A percentile compares a stretch with the other conserved stretches of the same genome.
phyloP scores from a whole-genome alignment of 2,113 vertebrate species.

The Tragulus kanchil region DNA sequence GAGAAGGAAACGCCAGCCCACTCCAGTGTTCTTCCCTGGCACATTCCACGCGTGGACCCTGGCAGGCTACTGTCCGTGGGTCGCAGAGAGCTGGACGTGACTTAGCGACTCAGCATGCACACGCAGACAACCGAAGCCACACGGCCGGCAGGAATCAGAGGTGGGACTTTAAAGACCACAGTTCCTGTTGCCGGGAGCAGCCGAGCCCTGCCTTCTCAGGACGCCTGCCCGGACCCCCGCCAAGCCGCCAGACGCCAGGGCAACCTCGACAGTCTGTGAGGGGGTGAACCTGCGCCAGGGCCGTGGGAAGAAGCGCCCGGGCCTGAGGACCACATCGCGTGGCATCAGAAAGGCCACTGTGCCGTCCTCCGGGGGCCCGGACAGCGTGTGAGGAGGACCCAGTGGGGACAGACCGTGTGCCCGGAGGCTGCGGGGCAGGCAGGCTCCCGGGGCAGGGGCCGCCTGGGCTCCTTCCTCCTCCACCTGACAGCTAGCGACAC shows the following conservation, averaged over 20 bases:
- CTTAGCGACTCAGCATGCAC: neutral
- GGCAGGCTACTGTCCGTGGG: neutral
- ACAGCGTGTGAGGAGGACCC: neutral
- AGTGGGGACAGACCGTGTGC: neutral
- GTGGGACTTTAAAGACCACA: rapidly evolving
- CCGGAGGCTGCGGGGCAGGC: neutral
- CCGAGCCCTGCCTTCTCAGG: neutral
- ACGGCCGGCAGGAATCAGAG: neutral
- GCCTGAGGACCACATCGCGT: rapidly evolving
- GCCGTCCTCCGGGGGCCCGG: neutral
- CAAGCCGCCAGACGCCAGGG: neutral
- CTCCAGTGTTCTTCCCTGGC: neutral
- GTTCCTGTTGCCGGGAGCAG: rapidly evolving
- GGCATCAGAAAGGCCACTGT: neutral
- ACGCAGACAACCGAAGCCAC: too few species aligned
- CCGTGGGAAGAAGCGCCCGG: neutral
- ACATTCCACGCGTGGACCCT: neutral
- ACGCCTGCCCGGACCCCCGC: neutral
- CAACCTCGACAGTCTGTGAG: rapidly evolving
- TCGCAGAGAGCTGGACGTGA: neutral
- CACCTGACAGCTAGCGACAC: too few species aligned
- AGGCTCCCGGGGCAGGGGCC: too few species aligned
- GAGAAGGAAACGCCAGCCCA: neutral
- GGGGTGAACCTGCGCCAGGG: neutral
- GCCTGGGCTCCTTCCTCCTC: neutral